phyloP scores from a whole-genome alignment of 2,888 invertebrate genomes.

The Cyclophora albipunctata region DNA sequence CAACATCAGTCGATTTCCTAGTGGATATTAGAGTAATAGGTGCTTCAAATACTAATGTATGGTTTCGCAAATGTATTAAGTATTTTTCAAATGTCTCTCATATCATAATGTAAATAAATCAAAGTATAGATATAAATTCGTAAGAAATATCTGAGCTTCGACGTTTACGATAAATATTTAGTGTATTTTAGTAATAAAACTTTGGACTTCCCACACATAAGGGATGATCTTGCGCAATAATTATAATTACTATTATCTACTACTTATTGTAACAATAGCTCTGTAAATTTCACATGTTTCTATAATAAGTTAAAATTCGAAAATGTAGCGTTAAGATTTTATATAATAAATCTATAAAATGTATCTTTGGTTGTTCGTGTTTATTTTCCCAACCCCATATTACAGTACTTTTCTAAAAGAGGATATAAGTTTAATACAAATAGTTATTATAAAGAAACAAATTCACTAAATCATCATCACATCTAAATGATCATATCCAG shows the following conservation, averaged over 20 bases:
- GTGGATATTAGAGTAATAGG: constrained; percentile 38
- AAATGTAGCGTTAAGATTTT: constrained; percentile 71
- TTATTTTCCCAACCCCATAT: constrained; percentile 30
- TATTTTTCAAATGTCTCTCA: constrained; percentile 54
- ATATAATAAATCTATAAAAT: constrained; percentile 75
- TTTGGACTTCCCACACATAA: constrained; percentile 44
- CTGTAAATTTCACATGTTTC: constrained; percentile 74
- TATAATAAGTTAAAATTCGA: constrained; percentile 68
- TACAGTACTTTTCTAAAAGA: no score
- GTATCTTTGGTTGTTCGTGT: constrained; percentile 51
- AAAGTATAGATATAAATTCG: constrained; percentile 58
- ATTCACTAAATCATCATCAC: no score
- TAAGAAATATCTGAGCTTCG: constrained; percentile 73
- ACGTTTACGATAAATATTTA: constrained; percentile 65
- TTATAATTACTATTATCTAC: constrained; percentile 70
- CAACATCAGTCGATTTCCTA: constrained; percentile 6
- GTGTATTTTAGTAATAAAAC: constrained; percentile 58
- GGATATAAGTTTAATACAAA: no score
- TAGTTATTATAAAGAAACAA: no score
- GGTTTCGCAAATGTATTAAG: constrained; percentile 45
- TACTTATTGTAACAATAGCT: constrained; percentile 48
- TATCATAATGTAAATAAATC: constrained; percentile 70
- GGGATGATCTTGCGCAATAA: constrained; percentile 70
- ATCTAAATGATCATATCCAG: no score
- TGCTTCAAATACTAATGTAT: constrained; percentile 49